Base-by-base conservation (phyloP, 2,797 vertebrate species). In the Acropternis orthonyx region DNA sequence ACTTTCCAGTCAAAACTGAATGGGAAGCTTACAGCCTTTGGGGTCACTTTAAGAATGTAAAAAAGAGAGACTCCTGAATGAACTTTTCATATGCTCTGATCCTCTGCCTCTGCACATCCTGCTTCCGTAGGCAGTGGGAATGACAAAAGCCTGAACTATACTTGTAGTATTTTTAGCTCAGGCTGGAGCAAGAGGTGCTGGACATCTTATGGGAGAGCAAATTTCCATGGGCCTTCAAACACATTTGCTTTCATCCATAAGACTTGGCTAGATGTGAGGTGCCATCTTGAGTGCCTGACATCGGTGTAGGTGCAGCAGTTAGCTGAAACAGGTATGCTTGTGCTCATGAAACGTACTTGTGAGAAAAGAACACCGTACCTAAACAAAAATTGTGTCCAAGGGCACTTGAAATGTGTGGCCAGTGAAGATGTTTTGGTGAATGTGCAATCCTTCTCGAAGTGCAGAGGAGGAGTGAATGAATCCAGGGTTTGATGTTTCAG, bases 91-190 rank as follows among this genome's bases (percentile, higher is more conserved):
- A 71, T 88, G 79, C 62, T 91, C 65, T 95, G 85, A 77, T 91
- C 74, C 48, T 90, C 58, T 91, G 93, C 92, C 88, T 97, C 95
- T 95, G 78, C 84, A 96, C 89, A 94, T 95, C 96, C 96, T 96
- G 90, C 84, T 96, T n/a, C 65, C 0, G 41, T 91, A 72, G 91
- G 84, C 91, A 95, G 87, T 93, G 91, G 87, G 91, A 97, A 92
- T 93, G 72, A 94, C 85, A 95, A 85, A 96, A 89, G 43, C 59
- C 69, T 75, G 51, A 88, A 80, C 58, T 83, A 6, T 72, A 77
- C 39, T 94, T 62, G 68, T 41, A 59, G 27, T 94, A 91, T 89
- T 96, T 96, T 95, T 94, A 92, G 75, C 63, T 28, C 58, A 75
- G 46, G 20, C 65, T 85, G 36, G 62, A 85, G 43, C 51, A 78